phyloP scores from a whole-genome alignment of 2,797 vertebrate species.

The Sandelia bainsii region DNA sequence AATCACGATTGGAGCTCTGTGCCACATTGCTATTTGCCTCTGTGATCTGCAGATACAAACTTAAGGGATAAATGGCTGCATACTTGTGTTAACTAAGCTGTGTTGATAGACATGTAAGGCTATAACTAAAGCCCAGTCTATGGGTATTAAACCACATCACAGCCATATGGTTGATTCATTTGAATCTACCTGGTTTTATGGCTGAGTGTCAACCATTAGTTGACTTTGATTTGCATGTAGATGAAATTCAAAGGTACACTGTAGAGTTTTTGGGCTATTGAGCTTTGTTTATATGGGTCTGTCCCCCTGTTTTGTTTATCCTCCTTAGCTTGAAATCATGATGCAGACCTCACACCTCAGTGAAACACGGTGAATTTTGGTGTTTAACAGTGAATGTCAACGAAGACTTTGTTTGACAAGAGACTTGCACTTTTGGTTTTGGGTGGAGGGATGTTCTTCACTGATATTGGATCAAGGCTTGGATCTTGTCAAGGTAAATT shows the following conservation, averaged over 20 bases:
- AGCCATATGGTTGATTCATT: constrained; percentile 9
- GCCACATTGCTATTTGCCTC: constrained; percentile 28
- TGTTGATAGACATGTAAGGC: constrained; percentile 12
- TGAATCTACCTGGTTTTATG: constrained; percentile 2
- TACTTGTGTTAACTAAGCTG: neutral
- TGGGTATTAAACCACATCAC: neutral
- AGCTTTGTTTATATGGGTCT: too few species aligned
- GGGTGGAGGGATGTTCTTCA: neutral
- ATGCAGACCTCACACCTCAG: too few species aligned
- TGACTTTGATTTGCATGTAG: neutral
- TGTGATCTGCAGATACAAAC: constrained; percentile 12
- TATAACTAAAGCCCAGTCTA: constrained; percentile 16
- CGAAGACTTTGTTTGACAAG: too few species aligned
- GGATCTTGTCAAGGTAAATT: neutral
- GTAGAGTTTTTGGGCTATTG: too few species aligned
- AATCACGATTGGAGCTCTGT: neutral
- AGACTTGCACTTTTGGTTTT: too few species aligned
- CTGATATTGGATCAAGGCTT: neutral
- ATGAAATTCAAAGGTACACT: neutral
- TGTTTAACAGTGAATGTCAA: too few species aligned
- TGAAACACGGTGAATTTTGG: too few species aligned
- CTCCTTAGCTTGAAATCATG: too few species aligned
- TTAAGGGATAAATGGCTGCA: neutral
- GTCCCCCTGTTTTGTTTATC: too few species aligned
- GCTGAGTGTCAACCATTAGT: neutral